phyloP scores from a whole-genome alignment of 2,888 invertebrate species.

The Cryptus armator region DNA sequence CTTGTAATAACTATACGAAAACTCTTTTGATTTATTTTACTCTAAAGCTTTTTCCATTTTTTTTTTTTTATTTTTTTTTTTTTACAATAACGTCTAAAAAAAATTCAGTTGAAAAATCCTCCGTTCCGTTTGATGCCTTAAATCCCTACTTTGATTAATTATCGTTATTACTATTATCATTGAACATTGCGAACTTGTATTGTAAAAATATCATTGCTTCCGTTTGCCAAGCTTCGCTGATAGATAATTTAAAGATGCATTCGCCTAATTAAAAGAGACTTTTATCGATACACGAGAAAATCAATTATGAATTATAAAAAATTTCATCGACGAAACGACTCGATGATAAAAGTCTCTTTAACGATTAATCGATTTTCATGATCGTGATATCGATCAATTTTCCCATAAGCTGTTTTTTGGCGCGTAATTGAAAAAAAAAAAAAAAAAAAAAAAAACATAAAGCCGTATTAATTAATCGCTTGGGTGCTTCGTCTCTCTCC shows the following conservation, averaged over 20 bases:
- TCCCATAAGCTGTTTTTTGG: constrained; percentile 29
- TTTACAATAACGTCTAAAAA: constrained; percentile 12
- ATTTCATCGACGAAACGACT: neutral
- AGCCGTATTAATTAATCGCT: constrained; percentile 44
- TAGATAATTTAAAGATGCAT: neutral
- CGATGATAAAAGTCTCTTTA: constrained; percentile 30
- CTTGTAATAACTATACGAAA: constrained; percentile 28
- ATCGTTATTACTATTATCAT: constrained; percentile 33
- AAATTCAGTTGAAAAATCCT: constrained; percentile 40
- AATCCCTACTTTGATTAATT: constrained; percentile 34
- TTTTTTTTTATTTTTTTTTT: constrained; percentile 20
- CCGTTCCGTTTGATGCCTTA: constrained; percentile 51
- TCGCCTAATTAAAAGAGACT: constrained; percentile 8
- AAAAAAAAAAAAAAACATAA: constrained; percentile 3
- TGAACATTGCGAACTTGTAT: constrained; percentile 17
- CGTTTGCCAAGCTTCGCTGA: constrained; percentile 59
- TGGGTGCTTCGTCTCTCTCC: constrained; percentile 61
- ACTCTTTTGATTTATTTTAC: constrained; percentile 26
- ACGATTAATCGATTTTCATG: constrained; percentile 38
- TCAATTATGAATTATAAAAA: neutral
- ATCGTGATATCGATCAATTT: constrained; percentile 9
- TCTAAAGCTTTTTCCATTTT: constrained; percentile 24
- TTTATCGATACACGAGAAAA: constrained; percentile 3
- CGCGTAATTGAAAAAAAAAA: constrained; percentile 4
- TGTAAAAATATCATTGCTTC: constrained; percentile 52